Percentiles rank a stretch among this genome's conserved stretches.
These are phyloP conservation scores for Drosophila pseudotalamancana DNA, from an alignment of 2,888 invertebrate genomes.

Conservation along the genomic window DNA sequence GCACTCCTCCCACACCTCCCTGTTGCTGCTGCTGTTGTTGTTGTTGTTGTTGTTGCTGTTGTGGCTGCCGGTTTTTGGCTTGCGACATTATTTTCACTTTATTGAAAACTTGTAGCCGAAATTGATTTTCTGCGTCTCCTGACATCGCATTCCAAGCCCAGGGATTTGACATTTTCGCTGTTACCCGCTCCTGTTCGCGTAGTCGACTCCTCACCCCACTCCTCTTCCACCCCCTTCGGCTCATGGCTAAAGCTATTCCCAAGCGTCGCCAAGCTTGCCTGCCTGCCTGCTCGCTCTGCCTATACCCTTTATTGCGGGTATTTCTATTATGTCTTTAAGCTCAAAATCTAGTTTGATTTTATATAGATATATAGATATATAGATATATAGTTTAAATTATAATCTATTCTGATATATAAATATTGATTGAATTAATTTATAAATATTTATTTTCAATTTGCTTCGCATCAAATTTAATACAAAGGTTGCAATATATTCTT, in stretches of 20 bases:
- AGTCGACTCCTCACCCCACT: background rate
- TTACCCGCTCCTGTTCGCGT: constrained; percentile 30
- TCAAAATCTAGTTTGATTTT: no score
- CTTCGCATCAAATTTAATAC: no score
- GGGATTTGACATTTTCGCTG: constrained; percentile 72
- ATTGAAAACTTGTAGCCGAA: constrained; percentile 78
- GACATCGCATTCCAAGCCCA: constrained; percentile 63
- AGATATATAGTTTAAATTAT: no score
- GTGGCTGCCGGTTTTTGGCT: constrained; percentile 46
- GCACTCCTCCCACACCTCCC: constrained; percentile 26
- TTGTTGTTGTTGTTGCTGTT: constrained; percentile 23
- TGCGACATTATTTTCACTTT: constrained; percentile 78
- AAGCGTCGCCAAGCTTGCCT: constrained; percentile 6
- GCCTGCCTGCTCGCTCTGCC: constrained; percentile 1
- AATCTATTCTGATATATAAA: no score
- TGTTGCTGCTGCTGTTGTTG: constrained; percentile 10
- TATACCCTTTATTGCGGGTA: constrained; percentile 12
- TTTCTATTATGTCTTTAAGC: background rate
- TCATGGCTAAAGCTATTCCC: background rate
- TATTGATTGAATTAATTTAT: no score
- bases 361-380: no score
- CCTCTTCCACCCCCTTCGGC: background rate
- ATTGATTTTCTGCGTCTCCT: constrained; percentile 75
- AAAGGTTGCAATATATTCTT: no score
- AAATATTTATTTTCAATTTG: no score